Conservation (phyloP, 2,888 invertebrate genomes). For the Ochropleura leucogaster region DNA sequence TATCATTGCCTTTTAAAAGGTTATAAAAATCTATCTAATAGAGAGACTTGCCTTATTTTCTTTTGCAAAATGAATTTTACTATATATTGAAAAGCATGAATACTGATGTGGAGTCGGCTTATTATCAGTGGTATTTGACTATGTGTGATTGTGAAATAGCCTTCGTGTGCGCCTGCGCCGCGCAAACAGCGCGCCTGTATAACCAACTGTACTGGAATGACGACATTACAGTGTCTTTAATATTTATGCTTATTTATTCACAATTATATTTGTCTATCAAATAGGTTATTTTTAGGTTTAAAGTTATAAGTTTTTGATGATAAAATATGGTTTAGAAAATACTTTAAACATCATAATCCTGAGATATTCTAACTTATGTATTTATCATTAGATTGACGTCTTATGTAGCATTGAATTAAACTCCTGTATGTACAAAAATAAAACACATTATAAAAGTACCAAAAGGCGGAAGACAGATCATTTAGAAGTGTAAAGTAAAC, state of each 20-base stretch:
- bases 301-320: slow-evolving; percentile 14
- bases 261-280: slow-evolving; percentile 47
- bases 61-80: slow-evolving; percentile 11
- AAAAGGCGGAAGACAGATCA: slow-evolving; percentile 56
- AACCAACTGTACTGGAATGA: slow-evolving; percentile 58
- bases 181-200: slow-evolving; percentile 59
- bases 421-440: slow-evolving; percentile 44
- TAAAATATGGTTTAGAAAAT: slow-evolving; percentile 1
- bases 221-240: slow-evolving; percentile 38
- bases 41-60: neutral
- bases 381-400: slow-evolving; percentile 2
- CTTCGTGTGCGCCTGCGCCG: slow-evolving; percentile 59
- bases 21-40: slow-evolving; percentile 9
- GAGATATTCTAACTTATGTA: neutral
- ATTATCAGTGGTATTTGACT: slow-evolving; percentile 53
- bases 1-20: neutral
- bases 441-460: slow-evolving; percentile 31
- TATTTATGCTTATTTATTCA: slow-evolving; percentile 32
- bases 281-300: slow-evolving; percentile 42
- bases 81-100: neutral
- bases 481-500: slow-evolving; percentile 56
- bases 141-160: slow-evolving; percentile 61
- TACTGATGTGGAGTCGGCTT: slow-evolving; percentile 14
- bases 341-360: neutral
- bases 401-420: slow-evolving; percentile 37